Base-by-base conservation (phyloP, 1,140 invertebrate species). In the Anastatus disparis region DNA sequence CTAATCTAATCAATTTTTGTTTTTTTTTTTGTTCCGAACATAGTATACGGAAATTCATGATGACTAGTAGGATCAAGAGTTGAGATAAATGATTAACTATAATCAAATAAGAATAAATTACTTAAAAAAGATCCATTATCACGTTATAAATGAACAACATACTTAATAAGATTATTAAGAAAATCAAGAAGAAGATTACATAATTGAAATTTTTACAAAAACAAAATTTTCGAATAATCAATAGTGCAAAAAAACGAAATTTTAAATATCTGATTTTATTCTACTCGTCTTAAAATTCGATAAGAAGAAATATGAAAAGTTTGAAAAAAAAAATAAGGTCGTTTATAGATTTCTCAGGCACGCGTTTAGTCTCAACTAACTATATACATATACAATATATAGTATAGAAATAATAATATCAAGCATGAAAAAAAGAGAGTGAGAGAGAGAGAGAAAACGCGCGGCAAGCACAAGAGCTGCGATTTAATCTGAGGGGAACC, bases 321-420 rank as follows among this genome's bases (percentile, higher is more conserved):
- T n/a, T n/a, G n/a, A n/a, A n/a, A n/a, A n/a, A 13, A 62, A 48
- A 40, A 69, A 56, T 63, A 70, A 56, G 68, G 59, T 70, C 68
- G 29, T 12, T 46, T 40, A 55, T 70, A 46, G 68, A 70, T 70
- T 70, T 70, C 56, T 62, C 48, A 61, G 22, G 58, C 24, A 31
- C 31, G 13, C 26, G 58, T 62, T 70, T 55, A 48, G 29, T 50
- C 35, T 31, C 26, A 24, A 29, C 58, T 29, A 29, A 63, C 10
- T 35, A 29, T 24, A 62, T n/a, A n/a, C n/a, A n/a, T n/a, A n/a
- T n/a, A n/a, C n/a, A n/a, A n/a, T n/a, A n/a, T n/a, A n/a, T n/a
- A 65, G 62, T 42, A 53, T 71, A 62, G 61, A 71, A 71, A 71
- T 71, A 71, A 71, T 65, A 71, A 71, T 71, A 66, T 71, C 61